These are phyloP conservation scores for Cybosia mesomella DNA, from an alignment of 2,888 invertebrate species.

Conservation along the genomic window DNA sequence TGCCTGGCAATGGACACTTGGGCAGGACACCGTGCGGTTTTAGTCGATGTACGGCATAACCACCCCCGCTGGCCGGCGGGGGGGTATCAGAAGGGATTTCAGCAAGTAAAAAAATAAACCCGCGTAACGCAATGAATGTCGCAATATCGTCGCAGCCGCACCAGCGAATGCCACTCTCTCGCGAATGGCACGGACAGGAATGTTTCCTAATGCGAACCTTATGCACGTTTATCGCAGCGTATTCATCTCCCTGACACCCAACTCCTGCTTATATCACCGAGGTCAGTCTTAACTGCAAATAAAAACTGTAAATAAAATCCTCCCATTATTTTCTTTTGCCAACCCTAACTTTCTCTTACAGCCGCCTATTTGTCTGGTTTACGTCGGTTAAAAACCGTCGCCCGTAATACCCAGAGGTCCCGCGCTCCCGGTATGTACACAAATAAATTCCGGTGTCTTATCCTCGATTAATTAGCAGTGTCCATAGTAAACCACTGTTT, in stretches of 20 bases:
- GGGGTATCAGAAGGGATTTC: no score
- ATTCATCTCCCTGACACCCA: not conserved
- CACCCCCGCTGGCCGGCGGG: no score
- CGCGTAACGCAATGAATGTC: no score
- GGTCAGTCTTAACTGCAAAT: not conserved
- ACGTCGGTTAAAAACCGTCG: constrained; percentile 61
- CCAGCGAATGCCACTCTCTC: no score
- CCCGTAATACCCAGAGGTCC: constrained; percentile 38
- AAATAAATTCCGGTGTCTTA: constrained; percentile 66
- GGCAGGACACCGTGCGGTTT: no score
- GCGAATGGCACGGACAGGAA: no score
- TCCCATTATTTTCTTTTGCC: constrained; percentile 11
- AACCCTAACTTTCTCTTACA: constrained; percentile 49
- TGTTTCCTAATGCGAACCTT: no score
- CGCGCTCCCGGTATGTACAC: constrained; percentile 37
- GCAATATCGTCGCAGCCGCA: no score
- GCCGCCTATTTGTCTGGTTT: constrained; percentile 64
- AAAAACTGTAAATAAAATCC: not conserved
- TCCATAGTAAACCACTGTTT: constrained; percentile 53
- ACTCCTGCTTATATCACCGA: not conserved
- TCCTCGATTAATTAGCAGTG: constrained; percentile 64
- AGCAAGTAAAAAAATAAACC: no score
- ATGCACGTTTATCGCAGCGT: not conserved
- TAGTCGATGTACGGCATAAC: no score
- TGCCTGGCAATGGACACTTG: no score